Percentiles rank a stretch among this genome's conserved stretches.
phyloP scores from a whole-genome alignment of 2,113 vertebrate genomes.

The Oreochromis aureus region DNA sequence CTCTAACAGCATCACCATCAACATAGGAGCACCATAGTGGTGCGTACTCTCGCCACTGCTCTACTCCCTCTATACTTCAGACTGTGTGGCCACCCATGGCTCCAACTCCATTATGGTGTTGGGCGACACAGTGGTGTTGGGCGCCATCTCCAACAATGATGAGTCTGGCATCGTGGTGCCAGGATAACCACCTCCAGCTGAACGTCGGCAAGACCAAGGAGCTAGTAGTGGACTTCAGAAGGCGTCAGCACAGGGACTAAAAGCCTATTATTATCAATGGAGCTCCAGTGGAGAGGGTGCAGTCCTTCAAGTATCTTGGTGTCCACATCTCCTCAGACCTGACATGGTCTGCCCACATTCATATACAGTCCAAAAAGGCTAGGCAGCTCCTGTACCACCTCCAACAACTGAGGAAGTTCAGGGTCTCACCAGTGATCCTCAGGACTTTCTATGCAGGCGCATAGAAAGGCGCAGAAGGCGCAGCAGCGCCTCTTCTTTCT shows the following conservation, averaged over 20 bases:
- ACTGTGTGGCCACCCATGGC: fast-evolving
- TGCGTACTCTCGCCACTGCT: not conserved
- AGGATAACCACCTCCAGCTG: not conserved
- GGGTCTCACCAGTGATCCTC: not conserved
- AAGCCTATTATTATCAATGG: not conserved
- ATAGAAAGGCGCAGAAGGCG: no score
- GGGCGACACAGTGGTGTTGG: not conserved
- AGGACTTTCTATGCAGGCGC: not conserved
- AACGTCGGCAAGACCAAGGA: not conserved
- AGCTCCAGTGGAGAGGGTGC: not conserved
- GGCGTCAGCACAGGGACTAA: not conserved
- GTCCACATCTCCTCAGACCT: not conserved
- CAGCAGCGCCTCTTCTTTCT: no score
- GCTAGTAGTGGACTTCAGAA: not conserved
- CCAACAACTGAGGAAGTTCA: not conserved
- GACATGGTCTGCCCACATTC: not conserved
- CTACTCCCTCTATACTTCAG: not conserved
- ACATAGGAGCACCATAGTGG: not conserved
- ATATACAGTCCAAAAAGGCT: not conserved
- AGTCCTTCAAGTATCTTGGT: not conserved
- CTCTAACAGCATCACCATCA: not conserved
- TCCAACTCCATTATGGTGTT: not conserved
- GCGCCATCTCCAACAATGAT: not conserved
- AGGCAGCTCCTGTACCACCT: not conserved
- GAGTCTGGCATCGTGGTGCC: not conserved